phyloP scores from a whole-genome alignment of 2,888 invertebrate species.

The Plebejus anna region DNA sequence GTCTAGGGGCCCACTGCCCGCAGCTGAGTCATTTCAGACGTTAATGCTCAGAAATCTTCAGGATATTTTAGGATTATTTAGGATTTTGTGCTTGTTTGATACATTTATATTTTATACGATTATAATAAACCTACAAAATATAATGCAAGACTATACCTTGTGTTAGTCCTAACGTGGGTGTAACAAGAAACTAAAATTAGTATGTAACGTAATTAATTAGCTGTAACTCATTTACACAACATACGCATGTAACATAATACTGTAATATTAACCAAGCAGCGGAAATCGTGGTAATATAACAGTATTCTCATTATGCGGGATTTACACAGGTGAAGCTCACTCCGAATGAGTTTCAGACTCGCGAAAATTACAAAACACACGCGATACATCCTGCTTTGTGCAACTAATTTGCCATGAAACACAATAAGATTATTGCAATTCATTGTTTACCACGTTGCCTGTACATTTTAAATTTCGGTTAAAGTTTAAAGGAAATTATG shows the following conservation, averaged over 20 bases:
- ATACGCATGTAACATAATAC: neutral
- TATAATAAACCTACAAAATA: too few species aligned
- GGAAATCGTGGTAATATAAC: conserved; percentile 13
- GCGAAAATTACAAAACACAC: neutral
- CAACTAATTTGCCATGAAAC: neutral
- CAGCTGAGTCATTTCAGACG: too few species aligned
- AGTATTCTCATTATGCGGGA: conserved; percentile 8
- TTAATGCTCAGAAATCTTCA: too few species aligned
- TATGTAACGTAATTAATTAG: neutral
- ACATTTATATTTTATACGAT: too few species aligned
- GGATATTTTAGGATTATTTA: too few species aligned
- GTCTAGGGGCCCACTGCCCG: too few species aligned
- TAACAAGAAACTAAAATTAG: neutral
- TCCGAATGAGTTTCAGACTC: conserved; percentile 9
- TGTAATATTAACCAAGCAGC: neutral
- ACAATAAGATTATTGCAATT: neutral
- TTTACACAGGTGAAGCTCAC: conserved; percentile 8
- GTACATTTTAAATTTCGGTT: too few species aligned
- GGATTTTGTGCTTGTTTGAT: too few species aligned
- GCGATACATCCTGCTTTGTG: neutral
- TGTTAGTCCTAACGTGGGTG: too few species aligned
- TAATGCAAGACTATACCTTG: too few species aligned
- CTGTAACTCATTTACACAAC: neutral
- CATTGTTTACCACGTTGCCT: neutral
- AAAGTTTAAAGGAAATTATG: neutral